Base-by-base conservation (phyloP, 2,888 invertebrate genomes). In the Automeris io region DNA sequence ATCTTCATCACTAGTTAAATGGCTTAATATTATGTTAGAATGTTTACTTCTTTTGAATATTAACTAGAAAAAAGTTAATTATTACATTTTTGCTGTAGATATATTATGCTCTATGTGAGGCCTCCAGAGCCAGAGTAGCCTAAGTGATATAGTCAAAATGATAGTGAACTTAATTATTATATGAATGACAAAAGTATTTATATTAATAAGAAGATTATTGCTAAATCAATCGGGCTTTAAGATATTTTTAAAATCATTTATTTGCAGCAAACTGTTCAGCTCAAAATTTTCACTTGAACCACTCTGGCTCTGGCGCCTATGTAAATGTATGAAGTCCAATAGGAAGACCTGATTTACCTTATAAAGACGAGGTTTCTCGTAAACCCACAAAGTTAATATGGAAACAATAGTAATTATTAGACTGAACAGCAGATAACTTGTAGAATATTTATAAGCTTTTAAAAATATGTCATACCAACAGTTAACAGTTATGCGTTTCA, bases 401-500 rank as follows among this genome's bases (percentile, higher is more conserved):
- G 74, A 72, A 2, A 57, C 49, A 23, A 76, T 47, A 18, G 70
- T 51, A 23, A 79, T 40, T 8, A 63, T 50, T 36, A 80, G 41
- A 5, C 66, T 54, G 44, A 75, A 62, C 37, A 81, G 47, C 50
- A 81, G 61, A 54, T 79, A 79, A 41, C 56, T 70, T 5, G 70
- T 61, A 2, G 70, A 68, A 54, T 81, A 80, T 29, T 57, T 69
- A 41, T 70, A 77, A 0, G 77, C 81, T 39, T 78, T 67, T 16
- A 60, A 40, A 42, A 81, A 71, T 43, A 77, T 52, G 39, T 63
- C 55, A 43, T 63, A 64, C 67, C 70, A 70, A 52, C 61, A 68
- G 46, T 51, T 52, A 42, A 51, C 41, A 16, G 41, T 39, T 41
- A 51, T 33, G 35, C 46, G 50, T 26, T 53, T 56, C 66, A 65